Evolutionary conservation across 2,888 invertebrate genomes (phyloP).

Genomic region (Leucophenga montana): DNA sequence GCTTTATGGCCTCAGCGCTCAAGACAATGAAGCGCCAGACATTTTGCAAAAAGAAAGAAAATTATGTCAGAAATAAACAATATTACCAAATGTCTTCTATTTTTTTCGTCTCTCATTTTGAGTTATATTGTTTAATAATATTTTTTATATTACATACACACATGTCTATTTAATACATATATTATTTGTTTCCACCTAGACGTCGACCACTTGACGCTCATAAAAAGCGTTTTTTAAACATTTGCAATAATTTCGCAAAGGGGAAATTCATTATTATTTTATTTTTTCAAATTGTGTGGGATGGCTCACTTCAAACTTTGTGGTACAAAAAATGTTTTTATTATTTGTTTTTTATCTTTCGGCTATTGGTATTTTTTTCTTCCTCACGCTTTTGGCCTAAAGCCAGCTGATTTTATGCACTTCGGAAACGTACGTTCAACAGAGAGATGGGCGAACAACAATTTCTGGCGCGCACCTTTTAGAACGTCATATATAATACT

Average conservation of each 20-base stretch:
- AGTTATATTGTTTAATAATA: not conserved
- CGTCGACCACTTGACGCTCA: constrained; percentile 54
- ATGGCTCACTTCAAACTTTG: constrained; percentile 18
- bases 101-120: not conserved
- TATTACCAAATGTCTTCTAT: no score
- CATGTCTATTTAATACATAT: not conserved
- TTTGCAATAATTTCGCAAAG: constrained; percentile 33
- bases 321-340: not conserved
- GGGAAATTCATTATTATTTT: constrained; percentile 8
- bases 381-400: constrained; percentile 59
- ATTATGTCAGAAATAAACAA: not conserved
- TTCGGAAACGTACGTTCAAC: no score
- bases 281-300: constrained; percentile 32
- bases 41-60: not conserved
- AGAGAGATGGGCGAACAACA: no score
- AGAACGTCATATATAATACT: constrained; percentile 24
- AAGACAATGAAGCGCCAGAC: constrained; percentile 17
- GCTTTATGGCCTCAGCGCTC: not conserved
- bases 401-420: constrained; percentile 57
- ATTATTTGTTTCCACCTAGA: constrained; percentile 1
- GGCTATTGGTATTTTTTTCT: constrained; percentile 23
- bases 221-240: constrained; percentile 62
- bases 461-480: constrained; percentile 27
- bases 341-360: constrained; percentile 4
- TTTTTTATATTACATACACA: not conserved